Evolutionary conservation across 1,140 invertebrate genomes (phyloP).

Genomic region (Pseudomyrmex gracilis): DNA sequence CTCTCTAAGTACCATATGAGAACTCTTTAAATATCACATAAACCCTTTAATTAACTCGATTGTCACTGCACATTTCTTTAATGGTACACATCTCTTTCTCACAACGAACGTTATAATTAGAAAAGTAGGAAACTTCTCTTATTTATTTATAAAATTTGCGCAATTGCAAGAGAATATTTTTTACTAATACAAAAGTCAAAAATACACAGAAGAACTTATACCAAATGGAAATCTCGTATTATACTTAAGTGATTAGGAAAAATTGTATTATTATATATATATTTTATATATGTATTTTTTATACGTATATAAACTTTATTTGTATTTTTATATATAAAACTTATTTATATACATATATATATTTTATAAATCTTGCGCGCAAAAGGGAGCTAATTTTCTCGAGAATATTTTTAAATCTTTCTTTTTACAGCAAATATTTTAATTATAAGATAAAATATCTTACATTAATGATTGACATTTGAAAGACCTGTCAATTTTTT

Average conservation of each 20-base stretch:
- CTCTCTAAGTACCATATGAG: constrained; percentile 9
- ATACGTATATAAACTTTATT: neutral
- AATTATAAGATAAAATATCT: neutral
- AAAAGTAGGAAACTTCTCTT: too few species aligned
- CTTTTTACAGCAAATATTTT: neutral
- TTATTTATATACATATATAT: neutral
- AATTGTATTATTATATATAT: neutral
- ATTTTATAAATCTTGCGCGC: constrained; percentile 2
- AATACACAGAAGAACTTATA: too few species aligned
- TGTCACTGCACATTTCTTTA: neutral
- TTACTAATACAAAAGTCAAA: neutral
- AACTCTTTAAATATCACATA: constrained; percentile 8
- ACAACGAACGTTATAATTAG: too few species aligned
- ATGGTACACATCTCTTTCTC: neutral
- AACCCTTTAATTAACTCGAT: constrained; percentile 7
- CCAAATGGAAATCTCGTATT: neutral
- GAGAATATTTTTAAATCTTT: neutral
- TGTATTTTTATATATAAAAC: constrained; percentile 7
- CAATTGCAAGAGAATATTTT: neutral
- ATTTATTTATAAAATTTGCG: too few species aligned
- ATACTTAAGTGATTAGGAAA: neutral
- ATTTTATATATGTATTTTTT: constrained; percentile 30
- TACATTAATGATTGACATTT: too few species aligned
- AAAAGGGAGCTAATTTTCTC: neutral
- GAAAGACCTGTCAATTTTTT: too few species aligned